These are phyloP conservation scores for Busseola fusca DNA, from an alignment of 2,888 invertebrate genomes.

Conservation along the genomic window DNA sequence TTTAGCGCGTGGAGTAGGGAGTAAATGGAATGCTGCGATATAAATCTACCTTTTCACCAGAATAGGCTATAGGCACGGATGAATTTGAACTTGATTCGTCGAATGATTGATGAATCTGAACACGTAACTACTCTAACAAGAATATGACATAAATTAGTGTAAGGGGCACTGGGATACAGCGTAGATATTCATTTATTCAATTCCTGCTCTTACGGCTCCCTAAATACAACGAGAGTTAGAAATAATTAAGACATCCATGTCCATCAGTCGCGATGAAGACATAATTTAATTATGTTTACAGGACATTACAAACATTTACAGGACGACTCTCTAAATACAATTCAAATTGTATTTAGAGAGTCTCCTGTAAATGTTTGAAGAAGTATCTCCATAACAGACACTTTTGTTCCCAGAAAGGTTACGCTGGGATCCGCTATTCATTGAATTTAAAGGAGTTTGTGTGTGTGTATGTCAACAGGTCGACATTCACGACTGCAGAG, in stretches of 20 bases:
- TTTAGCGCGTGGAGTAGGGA: conserved; percentile 34
- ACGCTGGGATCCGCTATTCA: background rate
- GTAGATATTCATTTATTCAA: background rate
- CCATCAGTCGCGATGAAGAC: background rate
- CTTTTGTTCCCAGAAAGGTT: background rate
- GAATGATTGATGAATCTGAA: background rate
- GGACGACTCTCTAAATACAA: too few relatives aligned
- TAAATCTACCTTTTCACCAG: background rate
- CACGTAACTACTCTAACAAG: background rate
- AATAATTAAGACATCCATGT: background rate
- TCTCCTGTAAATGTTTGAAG: background rate
- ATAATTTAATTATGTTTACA: background rate
- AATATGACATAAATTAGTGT: background rate
- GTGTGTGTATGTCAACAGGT: background rate
- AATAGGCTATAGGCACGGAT: too few relatives aligned
- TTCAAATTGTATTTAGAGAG: conserved; percentile 5
- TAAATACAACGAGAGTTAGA: background rate
- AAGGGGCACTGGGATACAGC: background rate
- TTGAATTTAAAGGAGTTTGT: background rate
- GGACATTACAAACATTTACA: too few relatives aligned
- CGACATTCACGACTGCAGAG: background rate
- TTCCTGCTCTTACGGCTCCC: background rate
- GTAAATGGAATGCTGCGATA: conserved; percentile 24
- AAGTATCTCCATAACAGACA: background rate
- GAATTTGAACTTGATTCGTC: background rate